These are phyloP conservation scores for Crocidura indochinensis DNA, from an alignment of 2,797 vertebrate species.

Conservation along the genomic window DNA sequence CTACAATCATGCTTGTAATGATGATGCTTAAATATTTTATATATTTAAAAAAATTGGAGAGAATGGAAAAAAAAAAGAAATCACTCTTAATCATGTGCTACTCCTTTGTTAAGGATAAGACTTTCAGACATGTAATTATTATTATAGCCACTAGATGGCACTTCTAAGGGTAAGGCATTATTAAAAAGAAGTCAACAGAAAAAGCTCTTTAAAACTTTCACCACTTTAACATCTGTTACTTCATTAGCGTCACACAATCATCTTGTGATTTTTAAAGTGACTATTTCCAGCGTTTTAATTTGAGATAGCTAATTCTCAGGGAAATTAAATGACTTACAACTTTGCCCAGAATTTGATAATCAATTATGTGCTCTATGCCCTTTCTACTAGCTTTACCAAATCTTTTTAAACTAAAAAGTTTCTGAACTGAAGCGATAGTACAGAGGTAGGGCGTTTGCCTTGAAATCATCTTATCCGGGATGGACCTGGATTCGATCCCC, in stretches of 20 bases:
- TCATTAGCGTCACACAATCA: constrained; percentile 1
- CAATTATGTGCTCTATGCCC: background rate
- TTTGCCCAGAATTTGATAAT: constrained; percentile 21
- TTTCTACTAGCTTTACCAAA: constrained; percentile 35
- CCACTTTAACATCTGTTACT: constrained; percentile 26
- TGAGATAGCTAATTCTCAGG: constrained; percentile 23
- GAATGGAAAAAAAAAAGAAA: background rate
- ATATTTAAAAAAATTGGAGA: no score
- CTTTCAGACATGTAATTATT: constrained; percentile 17
- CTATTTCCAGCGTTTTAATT: background rate
- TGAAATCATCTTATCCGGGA: no score
- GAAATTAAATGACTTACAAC: background rate
- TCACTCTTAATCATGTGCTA: background rate
- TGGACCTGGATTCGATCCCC: no score
- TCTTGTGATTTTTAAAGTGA: constrained; percentile 10
- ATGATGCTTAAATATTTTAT: no score
- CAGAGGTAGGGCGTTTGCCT: no score
- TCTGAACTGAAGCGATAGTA: no score
- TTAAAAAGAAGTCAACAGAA: constrained; percentile 32
- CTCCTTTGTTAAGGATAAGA: background rate
- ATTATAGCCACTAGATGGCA: constrained; percentile 82
- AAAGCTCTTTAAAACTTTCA: constrained; percentile 38
- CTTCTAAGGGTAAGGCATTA: background rate
- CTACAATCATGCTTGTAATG: no score
- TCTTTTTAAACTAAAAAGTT: background rate